Evolutionary conservation across 1,140 invertebrate species (phyloP).

Genomic region (Ditylenchus dipsaci): DNA sequence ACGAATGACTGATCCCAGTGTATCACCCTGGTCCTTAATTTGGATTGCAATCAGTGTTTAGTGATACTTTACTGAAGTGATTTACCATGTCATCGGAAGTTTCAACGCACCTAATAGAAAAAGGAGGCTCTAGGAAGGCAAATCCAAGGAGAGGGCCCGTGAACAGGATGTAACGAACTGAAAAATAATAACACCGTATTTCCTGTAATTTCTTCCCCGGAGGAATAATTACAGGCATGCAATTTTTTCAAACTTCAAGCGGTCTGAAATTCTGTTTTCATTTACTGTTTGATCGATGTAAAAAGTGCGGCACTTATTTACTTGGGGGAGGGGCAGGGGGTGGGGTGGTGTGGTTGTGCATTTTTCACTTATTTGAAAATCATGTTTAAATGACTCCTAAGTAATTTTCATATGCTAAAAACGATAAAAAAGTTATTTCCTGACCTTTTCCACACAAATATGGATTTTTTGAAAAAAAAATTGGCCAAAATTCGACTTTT

Average conservation of each 20-base stretch:
- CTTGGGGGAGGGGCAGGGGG: too few species aligned
- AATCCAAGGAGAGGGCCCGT: slow-evolving; percentile 95
- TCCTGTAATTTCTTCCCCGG: not conserved
- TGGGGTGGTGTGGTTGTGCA: too few species aligned
- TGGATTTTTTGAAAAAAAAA: too few species aligned
- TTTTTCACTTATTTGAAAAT: too few species aligned
- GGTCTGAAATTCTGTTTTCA: too few species aligned
- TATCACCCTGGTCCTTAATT: slow-evolving; percentile 79
- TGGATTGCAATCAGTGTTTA: slow-evolving; percentile 20
- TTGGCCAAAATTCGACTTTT: too few species aligned
- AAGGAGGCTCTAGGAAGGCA: slow-evolving; percentile 91
- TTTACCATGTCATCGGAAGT: slow-evolving; percentile 85
- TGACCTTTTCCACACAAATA: too few species aligned
- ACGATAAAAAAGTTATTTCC: too few species aligned
- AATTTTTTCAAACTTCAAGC: not conserved
- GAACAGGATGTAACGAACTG: slow-evolving; percentile 99
- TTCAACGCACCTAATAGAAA: slow-evolving; percentile 97
- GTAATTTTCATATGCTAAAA: too few species aligned
- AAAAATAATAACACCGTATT: slow-evolving; percentile 49
- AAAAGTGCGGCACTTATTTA: too few species aligned
- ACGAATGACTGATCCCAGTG: slow-evolving; percentile 87
- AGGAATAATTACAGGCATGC: not conserved
- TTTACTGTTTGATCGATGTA: too few species aligned
- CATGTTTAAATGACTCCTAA: too few species aligned
- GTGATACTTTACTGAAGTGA: slow-evolving; percentile 11